Base-by-base conservation (phyloP, 2,113 vertebrate species). In the Cacatua alba region DNA sequence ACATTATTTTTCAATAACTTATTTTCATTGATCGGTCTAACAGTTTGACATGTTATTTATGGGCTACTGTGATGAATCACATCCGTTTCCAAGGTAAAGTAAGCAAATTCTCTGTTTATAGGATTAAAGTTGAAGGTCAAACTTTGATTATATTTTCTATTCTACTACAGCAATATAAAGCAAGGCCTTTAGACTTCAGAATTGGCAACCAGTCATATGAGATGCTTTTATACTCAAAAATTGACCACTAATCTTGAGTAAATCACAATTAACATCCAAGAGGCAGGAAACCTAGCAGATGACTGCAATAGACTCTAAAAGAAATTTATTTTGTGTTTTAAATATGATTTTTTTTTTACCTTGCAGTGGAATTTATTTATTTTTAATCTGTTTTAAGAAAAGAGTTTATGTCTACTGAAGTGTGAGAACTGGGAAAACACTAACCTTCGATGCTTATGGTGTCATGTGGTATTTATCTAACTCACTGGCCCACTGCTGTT, bases 1-100 rank as follows among this genome's bases (percentile, higher is more conserved):
- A 95, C 96, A 97, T 98, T 97, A 97, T 97, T 97, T 97, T 98
- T 98, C 94, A 97, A 97, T 98, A 97, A 97, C 95, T 98, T 97
- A 97, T 97, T 97, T 95, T 96, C 96, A 98, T 97, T 98, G 97
- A 98, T 98, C 57, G 41, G 93, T 71, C 49, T 92, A 98, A 97
- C 93, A 97, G 92, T 96, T 96, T 98, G 97, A 98, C 97, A 97
- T 95, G 83, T 96, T 98, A 98, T 97, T 97, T 98, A 98, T 98
- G 96, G 91, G 95, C 98, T 97, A 98, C 96, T 83, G 93, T 97
- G 97, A 98, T 97, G 94, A 94, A 98, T 97, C 92, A 97, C 97
- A 97, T 97, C 97, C 96, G 93, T 97, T 98, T 95, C 94, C 94
- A 97, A 97, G 97, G 97, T 96, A 97, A 98, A 97, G 96, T 97